Evolutionary conservation across 2,797 vertebrate genomes (phyloP).

Genomic region (Calcarius lapponicus): DNA sequence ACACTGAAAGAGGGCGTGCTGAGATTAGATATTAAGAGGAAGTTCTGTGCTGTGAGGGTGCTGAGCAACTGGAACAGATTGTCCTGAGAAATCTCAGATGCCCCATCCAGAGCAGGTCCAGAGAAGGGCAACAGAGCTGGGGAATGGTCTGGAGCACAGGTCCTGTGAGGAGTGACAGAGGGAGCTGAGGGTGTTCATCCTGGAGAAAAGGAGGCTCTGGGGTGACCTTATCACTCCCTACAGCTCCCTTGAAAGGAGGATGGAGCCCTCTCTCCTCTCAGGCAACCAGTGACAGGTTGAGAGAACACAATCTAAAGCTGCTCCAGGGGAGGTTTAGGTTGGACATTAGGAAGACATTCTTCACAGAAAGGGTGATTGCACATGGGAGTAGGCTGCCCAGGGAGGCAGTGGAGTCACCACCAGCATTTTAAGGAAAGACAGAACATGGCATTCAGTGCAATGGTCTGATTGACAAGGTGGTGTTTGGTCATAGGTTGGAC

Average conservation of each 20-base stretch:
- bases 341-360: neutral
- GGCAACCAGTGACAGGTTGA: neutral
- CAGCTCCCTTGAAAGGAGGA: neutral
- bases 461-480: neutral
- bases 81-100: neutral
- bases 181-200: neutral
- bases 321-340: neutral
- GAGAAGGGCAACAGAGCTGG: neutral
- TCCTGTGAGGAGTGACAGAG: neutral
- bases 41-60: neutral
- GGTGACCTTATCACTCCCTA: neutral
- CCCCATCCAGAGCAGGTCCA: neutral
- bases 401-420: neutral
- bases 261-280: neutral
- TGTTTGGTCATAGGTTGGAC: neutral
- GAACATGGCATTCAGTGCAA: neutral
- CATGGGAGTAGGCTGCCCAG: neutral
- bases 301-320: neutral
- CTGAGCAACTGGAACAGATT: neutral
- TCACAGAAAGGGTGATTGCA: neutral
- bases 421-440: neutral
- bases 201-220: neutral
- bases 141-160: neutral
- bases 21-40: neutral
- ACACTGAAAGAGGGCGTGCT: neutral